Conservation (phyloP, 2,888 invertebrate species). For the Agrochola circellaris region DNA sequence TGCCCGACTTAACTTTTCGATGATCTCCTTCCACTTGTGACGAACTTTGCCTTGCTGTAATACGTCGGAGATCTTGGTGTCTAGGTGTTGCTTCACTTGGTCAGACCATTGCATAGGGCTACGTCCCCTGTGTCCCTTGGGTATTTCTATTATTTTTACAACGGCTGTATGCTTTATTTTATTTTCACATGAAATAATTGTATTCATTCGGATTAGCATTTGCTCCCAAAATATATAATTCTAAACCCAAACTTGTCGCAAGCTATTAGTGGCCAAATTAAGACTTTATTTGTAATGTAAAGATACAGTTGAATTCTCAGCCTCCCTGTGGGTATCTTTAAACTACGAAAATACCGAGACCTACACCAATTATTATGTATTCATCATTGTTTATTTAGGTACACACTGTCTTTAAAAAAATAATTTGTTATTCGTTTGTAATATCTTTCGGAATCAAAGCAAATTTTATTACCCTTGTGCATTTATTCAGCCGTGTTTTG, state of each 20-base stretch:
- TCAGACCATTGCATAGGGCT: not conserved
- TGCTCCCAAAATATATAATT: constrained; percentile 19
- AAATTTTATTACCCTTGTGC: not conserved
- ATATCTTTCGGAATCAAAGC: not conserved
- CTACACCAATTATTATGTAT: constrained; percentile 38
- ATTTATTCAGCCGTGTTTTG: constrained; percentile 12
- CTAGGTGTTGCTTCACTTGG: not conserved
- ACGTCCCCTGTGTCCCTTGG: no score
- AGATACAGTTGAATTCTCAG: constrained; percentile 24
- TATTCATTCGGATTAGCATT: not conserved
- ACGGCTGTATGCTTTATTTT: not conserved
- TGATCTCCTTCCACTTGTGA: not conserved
- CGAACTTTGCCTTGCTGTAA: not conserved
- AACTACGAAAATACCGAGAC: not conserved
- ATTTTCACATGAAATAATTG: not conserved
- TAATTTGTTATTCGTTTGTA: constrained; percentile 17
- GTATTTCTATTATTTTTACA: not conserved
- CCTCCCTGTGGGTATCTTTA: constrained; percentile 7
- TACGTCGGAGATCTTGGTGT: not conserved
- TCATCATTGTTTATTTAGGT: constrained; percentile 35
- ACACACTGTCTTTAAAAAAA: constrained; percentile 26
- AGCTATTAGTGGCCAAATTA: constrained; percentile 32
- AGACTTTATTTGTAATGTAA: constrained; percentile 47
- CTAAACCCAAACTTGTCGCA: constrained; percentile 1
- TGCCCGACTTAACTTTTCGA: no score